Evolutionary conservation across 1,140 invertebrate genomes (phyloP).

Genomic region (Drosophila triauraria): DNA sequence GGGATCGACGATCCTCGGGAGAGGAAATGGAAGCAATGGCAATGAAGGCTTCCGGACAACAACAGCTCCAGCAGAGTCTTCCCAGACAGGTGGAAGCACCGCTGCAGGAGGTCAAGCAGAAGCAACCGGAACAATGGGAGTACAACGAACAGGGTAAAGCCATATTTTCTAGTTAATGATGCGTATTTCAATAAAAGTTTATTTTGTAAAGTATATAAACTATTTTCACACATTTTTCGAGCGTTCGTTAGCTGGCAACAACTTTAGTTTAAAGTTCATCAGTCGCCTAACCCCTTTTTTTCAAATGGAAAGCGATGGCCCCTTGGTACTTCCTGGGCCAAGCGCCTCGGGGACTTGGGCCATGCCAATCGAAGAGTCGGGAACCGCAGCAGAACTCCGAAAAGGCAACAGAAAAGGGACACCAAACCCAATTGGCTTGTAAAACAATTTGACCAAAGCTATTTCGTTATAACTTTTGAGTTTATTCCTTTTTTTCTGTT

Average conservation of each 20-base stretch:
- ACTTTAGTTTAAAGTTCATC: conserved; percentile 30
- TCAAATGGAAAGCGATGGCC: conserved; percentile 3
- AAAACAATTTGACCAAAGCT: conserved; percentile 73
- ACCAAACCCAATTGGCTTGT: conserved; percentile 62
- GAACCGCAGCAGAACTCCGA: conserved; percentile 16
- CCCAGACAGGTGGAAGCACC: not conserved
- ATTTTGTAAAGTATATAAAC: not conserved
- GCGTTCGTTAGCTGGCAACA: not conserved
- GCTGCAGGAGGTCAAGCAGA: not conserved
- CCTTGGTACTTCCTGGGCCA: conserved; percentile 24
- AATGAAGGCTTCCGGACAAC: not conserved
- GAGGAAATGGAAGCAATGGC: too few species aligned
- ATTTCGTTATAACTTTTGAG: conserved; percentile 72
- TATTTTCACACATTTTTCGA: not conserved
- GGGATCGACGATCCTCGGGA: conserved; percentile 17
- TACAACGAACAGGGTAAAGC: conserved; percentile 11
- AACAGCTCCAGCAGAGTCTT: not conserved
- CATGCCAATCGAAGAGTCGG: conserved; percentile 35
- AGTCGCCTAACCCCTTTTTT: conserved; percentile 8
- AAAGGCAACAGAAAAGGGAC: conserved; percentile 42
- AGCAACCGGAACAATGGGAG: not conserved
- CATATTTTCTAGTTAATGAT: conserved; percentile 32
- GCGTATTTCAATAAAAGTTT: not conserved
- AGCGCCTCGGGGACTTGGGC: conserved; percentile 25
- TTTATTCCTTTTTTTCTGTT: conserved; percentile 23